These are phyloP conservation scores for Ariolimax columbianus DNA, from an alignment of 2,888 invertebrate genomes.

Conservation along the genomic window DNA sequence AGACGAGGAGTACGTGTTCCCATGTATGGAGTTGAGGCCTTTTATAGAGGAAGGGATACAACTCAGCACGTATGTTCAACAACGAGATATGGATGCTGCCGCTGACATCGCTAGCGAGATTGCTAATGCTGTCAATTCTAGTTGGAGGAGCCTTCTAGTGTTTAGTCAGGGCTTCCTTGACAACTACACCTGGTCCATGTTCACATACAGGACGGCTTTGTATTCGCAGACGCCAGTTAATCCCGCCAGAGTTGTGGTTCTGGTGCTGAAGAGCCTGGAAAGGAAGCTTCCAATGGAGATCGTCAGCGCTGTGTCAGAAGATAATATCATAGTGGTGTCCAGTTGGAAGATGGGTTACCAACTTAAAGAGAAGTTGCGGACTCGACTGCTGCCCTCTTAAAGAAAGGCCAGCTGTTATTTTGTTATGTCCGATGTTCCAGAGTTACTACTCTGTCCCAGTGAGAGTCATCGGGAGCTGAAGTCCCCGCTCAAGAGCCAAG, in stretches of 20 bases:
- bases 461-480: too few species aligned
- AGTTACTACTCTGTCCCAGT: too few species aligned
- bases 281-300: neutral
- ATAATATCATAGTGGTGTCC: constrained; percentile 21
- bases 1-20: constrained; percentile 12
- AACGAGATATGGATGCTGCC: neutral
- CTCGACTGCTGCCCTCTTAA: too few species aligned
- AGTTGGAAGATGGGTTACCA: constrained; percentile 3
- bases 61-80: constrained; percentile 10
- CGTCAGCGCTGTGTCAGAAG: neutral
- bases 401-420: too few species aligned
- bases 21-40: neutral
- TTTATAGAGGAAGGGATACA: constrained; percentile 9
- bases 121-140: constrained; percentile 29
- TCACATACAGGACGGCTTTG: constrained; percentile 24
- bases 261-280: neutral
- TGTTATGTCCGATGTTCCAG: too few species aligned
- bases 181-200: constrained; percentile 18
- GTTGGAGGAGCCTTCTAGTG: constrained; percentile 38
- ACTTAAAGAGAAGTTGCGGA: neutral
- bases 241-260: constrained; percentile 8
- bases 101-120: constrained; percentile 26
- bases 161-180: neutral
- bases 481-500: too few species aligned
- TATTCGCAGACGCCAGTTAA: constrained; percentile 9